These are phyloP conservation scores for Neofelis nebulosa DNA, from an alignment of 2,113 vertebrate species.

Conservation along the genomic window DNA sequence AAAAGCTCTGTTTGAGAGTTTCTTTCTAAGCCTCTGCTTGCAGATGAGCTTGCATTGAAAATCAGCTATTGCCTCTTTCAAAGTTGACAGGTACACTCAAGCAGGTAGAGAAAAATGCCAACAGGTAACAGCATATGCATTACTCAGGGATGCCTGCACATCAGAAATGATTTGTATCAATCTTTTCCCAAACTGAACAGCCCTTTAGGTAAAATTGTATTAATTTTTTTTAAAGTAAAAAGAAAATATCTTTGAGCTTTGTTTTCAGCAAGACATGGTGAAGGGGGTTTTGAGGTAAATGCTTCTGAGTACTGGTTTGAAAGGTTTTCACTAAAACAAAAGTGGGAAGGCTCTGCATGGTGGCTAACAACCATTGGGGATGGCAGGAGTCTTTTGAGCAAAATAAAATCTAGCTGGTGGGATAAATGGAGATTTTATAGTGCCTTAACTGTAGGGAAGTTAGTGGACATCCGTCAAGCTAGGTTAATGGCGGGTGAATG, in stretches of 20 bases:
- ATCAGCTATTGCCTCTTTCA: conserved; percentile 51
- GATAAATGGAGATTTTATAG: conserved; percentile 68
- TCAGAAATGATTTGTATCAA: conserved; percentile 19
- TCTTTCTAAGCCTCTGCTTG: conserved; percentile 47
- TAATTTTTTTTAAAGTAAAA: not conserved
- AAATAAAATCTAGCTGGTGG: conserved; percentile 56
- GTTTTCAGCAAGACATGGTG: not conserved
- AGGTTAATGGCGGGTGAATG: conserved; percentile 74
- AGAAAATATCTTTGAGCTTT: conserved; percentile 34
- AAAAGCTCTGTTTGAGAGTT: conserved; percentile 35
- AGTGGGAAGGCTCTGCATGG: not conserved
- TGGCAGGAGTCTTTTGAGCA: conserved; percentile 49
- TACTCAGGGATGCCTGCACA: conserved; percentile 16
- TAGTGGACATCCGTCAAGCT: conserved; percentile 74
- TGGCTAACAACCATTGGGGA: not conserved
- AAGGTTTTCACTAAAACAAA: conserved; percentile 66
- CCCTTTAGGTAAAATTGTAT: not conserved
- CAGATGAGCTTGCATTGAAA: conserved; percentile 53
- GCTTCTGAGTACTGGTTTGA: not conserved
- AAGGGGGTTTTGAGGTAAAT: not conserved
- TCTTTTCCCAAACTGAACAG: not conserved
- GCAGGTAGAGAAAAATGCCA: conserved; percentile 40
- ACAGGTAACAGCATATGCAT: conserved; percentile 8
- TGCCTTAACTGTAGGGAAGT: conserved; percentile 62
- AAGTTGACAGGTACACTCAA: conserved; percentile 64